Percentiles rank a stretch among this genome's conserved stretches.
These are phyloP conservation scores for Ruditapes philippinarum DNA, from an alignment of 1,140 invertebrate species.

Conservation along the genomic window DNA sequence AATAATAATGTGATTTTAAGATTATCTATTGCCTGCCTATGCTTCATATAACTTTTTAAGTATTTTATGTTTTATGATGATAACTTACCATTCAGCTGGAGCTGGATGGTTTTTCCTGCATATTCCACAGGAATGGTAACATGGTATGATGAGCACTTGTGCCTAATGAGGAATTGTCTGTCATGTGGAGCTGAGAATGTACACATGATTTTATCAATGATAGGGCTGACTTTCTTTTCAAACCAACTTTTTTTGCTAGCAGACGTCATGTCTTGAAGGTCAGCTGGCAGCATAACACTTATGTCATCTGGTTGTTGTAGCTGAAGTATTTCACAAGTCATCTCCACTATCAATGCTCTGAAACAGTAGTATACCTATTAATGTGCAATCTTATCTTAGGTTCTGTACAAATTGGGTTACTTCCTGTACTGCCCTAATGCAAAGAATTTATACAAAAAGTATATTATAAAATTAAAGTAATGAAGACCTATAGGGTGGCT, in stretches of 20 bases:
- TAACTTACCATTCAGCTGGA: conserved; percentile 18
- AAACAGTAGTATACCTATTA: conserved; percentile 9
- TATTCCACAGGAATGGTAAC: background rate
- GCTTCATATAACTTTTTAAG: too few relatives aligned
- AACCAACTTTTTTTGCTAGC: background rate
- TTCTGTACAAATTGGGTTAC: conserved; percentile 2
- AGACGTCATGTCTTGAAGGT: background rate
- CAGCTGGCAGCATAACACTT: conserved; percentile 4
- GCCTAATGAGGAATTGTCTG: background rate
- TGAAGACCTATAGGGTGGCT: background rate
- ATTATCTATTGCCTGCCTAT: conserved; percentile 30
- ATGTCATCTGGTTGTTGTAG: conserved; percentile 1
- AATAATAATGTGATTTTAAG: conserved; percentile 35
- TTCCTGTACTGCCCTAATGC: background rate
- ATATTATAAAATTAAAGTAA: conserved; percentile 27
- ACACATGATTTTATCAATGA: background rate
- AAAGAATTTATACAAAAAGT: background rate
- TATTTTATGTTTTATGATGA: too few relatives aligned
- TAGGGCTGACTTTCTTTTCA: background rate
- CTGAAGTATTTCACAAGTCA: conserved; percentile 6
- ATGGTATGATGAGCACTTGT: background rate
- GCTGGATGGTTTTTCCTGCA: conserved; percentile 1
- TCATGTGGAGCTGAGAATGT: background rate
- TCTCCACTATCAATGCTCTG: conserved; percentile 14
- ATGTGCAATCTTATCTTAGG: conserved; percentile 6